Evolutionary conservation across 2,888 invertebrate species (phyloP), one percentile per base, ranked within the genome.

Genomic region (Apoderus coryli): DNA sequence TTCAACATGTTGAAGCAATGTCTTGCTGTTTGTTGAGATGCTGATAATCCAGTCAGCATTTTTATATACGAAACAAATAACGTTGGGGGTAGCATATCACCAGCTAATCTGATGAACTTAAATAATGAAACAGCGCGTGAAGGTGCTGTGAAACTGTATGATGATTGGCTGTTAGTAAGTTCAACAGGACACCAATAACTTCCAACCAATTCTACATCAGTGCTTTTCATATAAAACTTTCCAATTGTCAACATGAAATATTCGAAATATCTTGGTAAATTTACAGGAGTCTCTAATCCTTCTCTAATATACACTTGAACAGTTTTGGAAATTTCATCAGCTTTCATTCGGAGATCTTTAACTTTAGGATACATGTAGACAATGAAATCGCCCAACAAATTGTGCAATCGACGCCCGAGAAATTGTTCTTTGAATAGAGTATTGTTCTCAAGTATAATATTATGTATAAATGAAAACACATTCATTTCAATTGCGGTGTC

Each of bases 341-440:
- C 90, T 44, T 81, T 67, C 45, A 76, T 76, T 27, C 81, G 64
- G 36, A 86, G 57, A 52, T 85, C 84, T 45, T 81, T 81, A 0
- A 84, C 72, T 69, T 90, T 92, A 27, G 88, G 69, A 31, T 90
- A 92, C 85, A 92, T 85, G 31, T 82, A 69, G 38, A 84, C 77
- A 27, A 95, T 85, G 47, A 95, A 92, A 59, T 93, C 92, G 0
- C 88, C 85, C 30, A 93, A 65, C 5, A 93, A 62, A 10, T 72
- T 67, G 59, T 95, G 93, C 25, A 92, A 61, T 25, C 85, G 70
- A 12, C 81, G 70, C 45, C 82, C 67, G 49, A 86, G 80, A 53
- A 86, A 89, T 56, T 86, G 81, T 56, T 76, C 76, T 36, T 69
- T 68, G 43, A 70, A 72, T 33, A 89, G 67, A 15, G 65, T 60